Percentiles rank a stretch among this genome's conserved stretches.
phyloP scores from a whole-genome alignment of 2,797 vertebrate species.

The Lateolabrax maculatus region DNA sequence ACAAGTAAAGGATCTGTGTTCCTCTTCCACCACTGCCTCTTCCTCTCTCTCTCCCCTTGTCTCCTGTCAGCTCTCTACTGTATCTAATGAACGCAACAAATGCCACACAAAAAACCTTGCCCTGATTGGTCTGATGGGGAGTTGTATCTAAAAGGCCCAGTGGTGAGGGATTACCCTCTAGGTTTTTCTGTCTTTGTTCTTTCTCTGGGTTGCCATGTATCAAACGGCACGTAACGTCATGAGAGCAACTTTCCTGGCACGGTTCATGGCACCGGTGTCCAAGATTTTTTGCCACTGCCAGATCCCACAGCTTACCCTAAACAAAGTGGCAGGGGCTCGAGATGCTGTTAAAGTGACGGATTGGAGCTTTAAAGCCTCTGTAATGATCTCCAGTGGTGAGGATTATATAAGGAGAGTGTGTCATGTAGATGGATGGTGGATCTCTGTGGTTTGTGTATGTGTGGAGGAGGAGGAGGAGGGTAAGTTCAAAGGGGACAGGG shows the following conservation, averaged over 20 bases:
- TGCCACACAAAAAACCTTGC: not conserved
- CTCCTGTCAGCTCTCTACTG: not conserved
- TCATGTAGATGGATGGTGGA: conserved; percentile 44
- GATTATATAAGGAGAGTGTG: conserved; percentile 69
- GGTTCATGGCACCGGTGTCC: conserved; percentile 1
- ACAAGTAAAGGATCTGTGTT: not conserved
- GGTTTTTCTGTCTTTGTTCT: conserved; percentile 24
- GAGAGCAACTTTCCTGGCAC: conserved; percentile 56
- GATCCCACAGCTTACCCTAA: conserved; percentile 61
- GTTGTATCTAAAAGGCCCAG: not conserved
- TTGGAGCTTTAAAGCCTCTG: conserved; percentile 58
- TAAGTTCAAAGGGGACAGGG: conserved; percentile 26
- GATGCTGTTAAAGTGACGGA: conserved; percentile 67
- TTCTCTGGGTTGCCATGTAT: not conserved
- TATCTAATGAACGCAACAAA: conserved; percentile 2
- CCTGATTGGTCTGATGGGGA: conserved; percentile 7
- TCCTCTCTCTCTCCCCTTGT: not conserved
- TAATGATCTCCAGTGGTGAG: conserved; percentile 65
- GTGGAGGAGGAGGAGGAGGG: conserved; percentile 4
- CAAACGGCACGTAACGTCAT: conserved; percentile 15
- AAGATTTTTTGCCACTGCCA: conserved; percentile 38
- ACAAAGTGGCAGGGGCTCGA: conserved; percentile 61
- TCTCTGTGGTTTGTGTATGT: conserved; percentile 47
- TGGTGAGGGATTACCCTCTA: not conserved
- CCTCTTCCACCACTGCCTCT: too few species aligned